Percentiles rank a stretch among this genome's conserved stretches.
These are phyloP conservation scores for Ectemnius cavifrons DNA, from an alignment of 2,888 invertebrate species.

Conservation along the genomic window DNA sequence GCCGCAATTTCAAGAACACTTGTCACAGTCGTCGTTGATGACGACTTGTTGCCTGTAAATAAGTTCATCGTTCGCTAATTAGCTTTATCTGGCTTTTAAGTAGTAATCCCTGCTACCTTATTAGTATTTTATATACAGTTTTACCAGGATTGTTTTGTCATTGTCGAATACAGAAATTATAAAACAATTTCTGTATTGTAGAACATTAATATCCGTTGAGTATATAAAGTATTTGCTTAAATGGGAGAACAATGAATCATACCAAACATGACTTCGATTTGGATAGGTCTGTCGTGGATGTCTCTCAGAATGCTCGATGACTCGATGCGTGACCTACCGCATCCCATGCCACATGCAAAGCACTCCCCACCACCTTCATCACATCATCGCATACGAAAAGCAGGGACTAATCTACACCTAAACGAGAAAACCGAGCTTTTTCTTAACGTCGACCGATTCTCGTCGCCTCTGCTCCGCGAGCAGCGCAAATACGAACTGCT, in stretches of 20 bases:
- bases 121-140: no score
- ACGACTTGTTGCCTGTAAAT: no score
- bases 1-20: neutral
- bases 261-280: slow-evolving; percentile 70
- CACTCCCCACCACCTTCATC: slow-evolving; percentile 19
- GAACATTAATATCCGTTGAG: neutral
- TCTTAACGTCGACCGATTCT: slow-evolving; percentile 9
- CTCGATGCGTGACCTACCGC: slow-evolving; percentile 65
- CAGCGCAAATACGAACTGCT: slow-evolving; percentile 50
- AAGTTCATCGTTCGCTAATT: no score
- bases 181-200: neutral
- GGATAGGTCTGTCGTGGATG: slow-evolving; percentile 60
- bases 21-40: neutral
- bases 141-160: neutral
- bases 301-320: slow-evolving; percentile 41
- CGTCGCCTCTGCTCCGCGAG: slow-evolving; percentile 27
- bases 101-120: no score
- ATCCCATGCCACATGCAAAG: slow-evolving; percentile 71
- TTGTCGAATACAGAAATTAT: neutral
- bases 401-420: slow-evolving; percentile 5
- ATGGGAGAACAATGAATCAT: slow-evolving; percentile 36
- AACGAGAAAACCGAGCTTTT: neutral
- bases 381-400: slow-evolving; percentile 46
- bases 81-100: no score
- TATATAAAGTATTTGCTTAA: neutral